Conservation (phyloP, 2,888 invertebrate species). For the Agriopis marginaria region DNA sequence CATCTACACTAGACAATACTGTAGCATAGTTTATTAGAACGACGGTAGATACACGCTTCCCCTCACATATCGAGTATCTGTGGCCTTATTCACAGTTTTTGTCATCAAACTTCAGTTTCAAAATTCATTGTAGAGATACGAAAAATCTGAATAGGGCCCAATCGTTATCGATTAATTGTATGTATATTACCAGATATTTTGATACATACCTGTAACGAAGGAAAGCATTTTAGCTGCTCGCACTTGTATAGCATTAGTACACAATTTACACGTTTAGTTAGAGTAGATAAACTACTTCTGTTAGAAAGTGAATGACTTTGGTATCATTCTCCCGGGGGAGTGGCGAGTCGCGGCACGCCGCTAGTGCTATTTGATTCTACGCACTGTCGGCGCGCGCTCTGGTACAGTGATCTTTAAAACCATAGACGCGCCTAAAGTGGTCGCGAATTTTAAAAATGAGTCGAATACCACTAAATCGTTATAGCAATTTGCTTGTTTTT, state of each 20-base stretch:
- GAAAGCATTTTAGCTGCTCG: conserved; percentile 81
- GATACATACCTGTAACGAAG: conserved; percentile 65
- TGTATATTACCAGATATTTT: conserved; percentile 59
- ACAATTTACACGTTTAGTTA: conserved; percentile 75
- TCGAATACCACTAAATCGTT: too few species aligned
- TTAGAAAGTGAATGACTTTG: conserved; percentile 84
- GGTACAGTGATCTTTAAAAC: not conserved
- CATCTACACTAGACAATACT: conserved; percentile 69
- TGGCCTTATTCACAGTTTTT: not conserved
- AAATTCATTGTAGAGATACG: too few species aligned
- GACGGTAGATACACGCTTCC: conserved; percentile 45
- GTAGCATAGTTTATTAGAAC: conserved; percentile 56
- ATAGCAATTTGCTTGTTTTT: too few species aligned
- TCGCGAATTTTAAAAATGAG: too few species aligned
- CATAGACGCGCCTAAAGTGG: too few species aligned
- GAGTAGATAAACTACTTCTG: conserved; percentile 78
- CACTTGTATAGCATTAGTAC: conserved; percentile 83
- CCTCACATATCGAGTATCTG: conserved; percentile 23
- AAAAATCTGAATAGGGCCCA: too few species aligned
- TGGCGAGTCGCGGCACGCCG: conserved; percentile 26
- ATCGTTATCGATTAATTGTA: conserved; percentile 1
- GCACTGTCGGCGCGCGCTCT: not conserved
- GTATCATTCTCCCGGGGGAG: conserved; percentile 61
- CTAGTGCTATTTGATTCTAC: not conserved
- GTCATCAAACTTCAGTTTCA: too few species aligned